Base-by-base conservation (phyloP, 2,113 vertebrate species). In the Stegostoma tigrinum region DNA sequence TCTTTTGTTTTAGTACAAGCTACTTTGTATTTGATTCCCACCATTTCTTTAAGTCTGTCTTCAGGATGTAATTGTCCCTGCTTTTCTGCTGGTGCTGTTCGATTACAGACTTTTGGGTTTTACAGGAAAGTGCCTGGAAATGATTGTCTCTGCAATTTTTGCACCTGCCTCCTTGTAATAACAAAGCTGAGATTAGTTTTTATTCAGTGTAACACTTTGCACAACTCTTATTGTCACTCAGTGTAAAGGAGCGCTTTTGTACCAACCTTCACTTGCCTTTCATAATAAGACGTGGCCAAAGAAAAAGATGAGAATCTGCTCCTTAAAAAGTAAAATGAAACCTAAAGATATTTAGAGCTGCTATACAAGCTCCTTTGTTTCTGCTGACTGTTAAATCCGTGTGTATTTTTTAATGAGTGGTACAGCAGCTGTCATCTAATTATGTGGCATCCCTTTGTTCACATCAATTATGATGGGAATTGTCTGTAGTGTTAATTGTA, bases 131-230 rank as follows among this genome's bases (percentile, higher is more conserved):
- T 68, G 67, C 27, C 66, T 30, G 38, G 42, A 72, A 95, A 14
- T 95, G 93, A 94, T 67, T 94, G 64, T 94, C 66, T 34, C 89
- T 21, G 89, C 89, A 21, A 21, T 66, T n/a, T 91, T 91, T 91
- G 61, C 61, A 66, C 48, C 86, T 70, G 67, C 12, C 67, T 72
- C 67, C 42, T 42, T 23, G 27, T 34, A 66, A 2, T 93, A 19
- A 38, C 30, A 67, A 21, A 42, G 24, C 48, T 89, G 64, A 94
- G 10, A 75, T 52, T 4, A 52, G 52, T 45, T 72, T 24, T 67
- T 70, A 38, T 68, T 23, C 52, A 45, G 42, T 45, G 68, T 6
- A 24, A 3, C 61, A 23, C 80, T 45, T 4, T 7, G 15, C 38
- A 45, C 80, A 83, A 95, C 10, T 30, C 38, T 61, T 24, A 42